A percentile compares a stretch with the other conserved stretches of the same genome.
phyloP scores from a whole-genome alignment of 1,140 invertebrate species.

The Andricus grossulariae region DNA sequence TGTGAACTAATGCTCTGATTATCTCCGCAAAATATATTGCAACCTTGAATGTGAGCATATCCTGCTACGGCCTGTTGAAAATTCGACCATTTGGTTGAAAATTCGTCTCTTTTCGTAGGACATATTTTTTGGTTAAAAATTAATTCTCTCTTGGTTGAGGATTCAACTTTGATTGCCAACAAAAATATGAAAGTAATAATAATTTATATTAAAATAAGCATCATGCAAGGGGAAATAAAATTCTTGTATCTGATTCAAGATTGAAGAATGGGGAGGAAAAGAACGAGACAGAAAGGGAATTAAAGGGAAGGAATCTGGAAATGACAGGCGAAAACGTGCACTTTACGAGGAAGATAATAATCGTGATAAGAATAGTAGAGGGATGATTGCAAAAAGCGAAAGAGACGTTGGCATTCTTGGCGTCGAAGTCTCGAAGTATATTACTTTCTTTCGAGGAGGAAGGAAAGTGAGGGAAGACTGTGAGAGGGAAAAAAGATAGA shows the following conservation, averaged over 20 bases:
- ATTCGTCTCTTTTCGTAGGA: too few relatives aligned
- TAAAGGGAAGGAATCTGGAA: conserved; percentile 31
- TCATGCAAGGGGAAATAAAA: neutral
- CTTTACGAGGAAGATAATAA: conserved; percentile 34
- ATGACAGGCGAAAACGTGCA: conserved; percentile 28
- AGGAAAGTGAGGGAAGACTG: neutral
- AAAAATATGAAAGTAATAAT: too few relatives aligned
- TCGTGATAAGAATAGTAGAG: neutral
- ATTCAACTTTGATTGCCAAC: too few relatives aligned
- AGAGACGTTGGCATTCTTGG: neutral
- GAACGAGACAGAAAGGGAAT: conserved; percentile 5
- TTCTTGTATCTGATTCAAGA: neutral
- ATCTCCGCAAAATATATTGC: too few relatives aligned
- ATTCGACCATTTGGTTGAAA: too few relatives aligned
- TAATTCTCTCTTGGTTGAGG: too few relatives aligned
- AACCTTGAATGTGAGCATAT: too few relatives aligned
- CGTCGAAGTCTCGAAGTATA: neutral
- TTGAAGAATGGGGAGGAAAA: neutral
- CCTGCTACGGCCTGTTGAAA: too few relatives aligned
- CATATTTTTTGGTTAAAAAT: too few relatives aligned
- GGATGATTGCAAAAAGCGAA: conserved; percentile 22
- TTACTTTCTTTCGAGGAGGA: conserved; percentile 29
- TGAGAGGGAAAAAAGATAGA: conserved; percentile 30
- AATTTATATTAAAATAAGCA: too few relatives aligned
- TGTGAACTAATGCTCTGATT: too few relatives aligned